phyloP scores from a whole-genome alignment of 2,888 invertebrate genomes.

The Hoplodrina ambigua region DNA sequence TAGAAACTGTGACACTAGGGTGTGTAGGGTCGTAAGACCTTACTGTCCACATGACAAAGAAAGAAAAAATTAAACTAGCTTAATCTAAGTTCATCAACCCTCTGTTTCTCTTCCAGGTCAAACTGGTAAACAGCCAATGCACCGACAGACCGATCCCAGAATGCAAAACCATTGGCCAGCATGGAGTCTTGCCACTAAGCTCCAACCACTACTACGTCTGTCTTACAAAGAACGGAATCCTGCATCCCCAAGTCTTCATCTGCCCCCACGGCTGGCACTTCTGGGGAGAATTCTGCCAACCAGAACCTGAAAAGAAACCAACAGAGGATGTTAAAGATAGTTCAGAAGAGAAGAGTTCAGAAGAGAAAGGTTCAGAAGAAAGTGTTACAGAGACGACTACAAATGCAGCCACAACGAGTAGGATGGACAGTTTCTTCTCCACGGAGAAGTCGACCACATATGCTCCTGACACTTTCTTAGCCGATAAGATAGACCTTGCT shows the following conservation, averaged over 20 bases:
- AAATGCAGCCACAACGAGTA: constrained; percentile 60
- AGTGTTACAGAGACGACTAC: constrained; percentile 10
- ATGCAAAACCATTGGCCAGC: constrained; percentile 78
- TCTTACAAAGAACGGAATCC: constrained; percentile 69
- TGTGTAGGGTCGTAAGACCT: too few relatives aligned
- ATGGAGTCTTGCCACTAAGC: constrained; percentile 75
- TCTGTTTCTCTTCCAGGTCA: constrained; percentile 70
- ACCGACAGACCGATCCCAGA: constrained; percentile 75
- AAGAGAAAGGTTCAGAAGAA: constrained; percentile 45
- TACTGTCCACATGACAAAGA: too few relatives aligned
- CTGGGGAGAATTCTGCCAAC: constrained; percentile 80
- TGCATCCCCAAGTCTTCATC: constrained; percentile 84
- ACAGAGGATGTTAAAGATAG: constrained; percentile 11
- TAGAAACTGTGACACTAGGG: too few relatives aligned
- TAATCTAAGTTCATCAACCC: too few relatives aligned
- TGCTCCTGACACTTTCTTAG: constrained; percentile 83
- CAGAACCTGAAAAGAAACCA: constrained; percentile 66
- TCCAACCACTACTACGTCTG: constrained; percentile 86
- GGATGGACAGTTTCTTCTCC: constrained; percentile 78
- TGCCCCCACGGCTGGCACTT: constrained; percentile 87
- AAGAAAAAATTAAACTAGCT: too few relatives aligned
- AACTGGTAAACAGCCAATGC: constrained; percentile 81
- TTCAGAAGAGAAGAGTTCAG: constrained; percentile 37
- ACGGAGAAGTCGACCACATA: constrained; percentile 79
- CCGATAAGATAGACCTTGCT: constrained; percentile 82